Percentiles rank a stretch among this genome's conserved stretches.
These are phyloP conservation scores for Strix occidentalis DNA, from an alignment of 2,797 vertebrate species.

Conservation along the genomic window DNA sequence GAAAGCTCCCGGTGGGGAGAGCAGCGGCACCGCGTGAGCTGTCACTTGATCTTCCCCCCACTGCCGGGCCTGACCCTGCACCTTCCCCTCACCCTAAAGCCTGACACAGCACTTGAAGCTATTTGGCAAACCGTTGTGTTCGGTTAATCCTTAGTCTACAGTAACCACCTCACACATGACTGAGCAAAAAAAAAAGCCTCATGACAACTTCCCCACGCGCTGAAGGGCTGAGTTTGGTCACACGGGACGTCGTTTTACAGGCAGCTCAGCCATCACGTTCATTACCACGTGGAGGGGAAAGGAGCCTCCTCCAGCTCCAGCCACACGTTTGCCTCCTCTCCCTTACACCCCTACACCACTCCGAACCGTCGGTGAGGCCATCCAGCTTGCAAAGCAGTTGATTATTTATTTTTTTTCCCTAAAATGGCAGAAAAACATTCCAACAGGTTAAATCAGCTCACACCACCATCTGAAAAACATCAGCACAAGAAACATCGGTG, in stretches of 20 bases:
- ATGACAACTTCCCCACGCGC: neutral
- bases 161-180: neutral
- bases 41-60: neutral
- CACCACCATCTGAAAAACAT: neutral
- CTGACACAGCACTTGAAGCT: neutral
- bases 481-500: neutral
- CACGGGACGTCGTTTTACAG: neutral
- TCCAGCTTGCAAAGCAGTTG: neutral
- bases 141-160: neutral
- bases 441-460: neutral
- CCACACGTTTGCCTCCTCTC: fast-evolving
- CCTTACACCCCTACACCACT: neutral
- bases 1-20: neutral
- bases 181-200: neutral
- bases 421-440: neutral
- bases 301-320: neutral
- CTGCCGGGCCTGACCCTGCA: neutral
- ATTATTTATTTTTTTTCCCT: neutral
- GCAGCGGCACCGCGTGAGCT: neutral
- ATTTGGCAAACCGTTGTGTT: fast-evolving
- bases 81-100: neutral
- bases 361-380: neutral
- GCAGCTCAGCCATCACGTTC: neutral
- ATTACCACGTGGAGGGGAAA: neutral
- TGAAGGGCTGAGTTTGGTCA: neutral